Conservation (phyloP, 2,888 invertebrate species). For the Diarsia brunnea region DNA sequence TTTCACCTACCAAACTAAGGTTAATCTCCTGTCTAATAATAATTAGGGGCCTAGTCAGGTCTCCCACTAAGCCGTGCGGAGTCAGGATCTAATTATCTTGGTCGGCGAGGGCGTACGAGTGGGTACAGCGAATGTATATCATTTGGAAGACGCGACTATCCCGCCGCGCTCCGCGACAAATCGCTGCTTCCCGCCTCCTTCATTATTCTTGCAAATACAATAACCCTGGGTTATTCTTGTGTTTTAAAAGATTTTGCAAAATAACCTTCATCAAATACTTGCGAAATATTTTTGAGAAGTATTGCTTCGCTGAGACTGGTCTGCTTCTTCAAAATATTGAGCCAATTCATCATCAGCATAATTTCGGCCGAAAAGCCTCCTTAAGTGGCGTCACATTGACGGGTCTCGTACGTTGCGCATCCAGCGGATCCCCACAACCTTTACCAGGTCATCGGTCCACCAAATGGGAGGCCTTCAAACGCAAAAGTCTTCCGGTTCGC, state of each 20-base stretch:
- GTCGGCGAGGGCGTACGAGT: slow-evolving; percentile 50
- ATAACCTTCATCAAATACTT: background rate
- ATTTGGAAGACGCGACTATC: slow-evolving; percentile 47
- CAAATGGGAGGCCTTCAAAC: no score
- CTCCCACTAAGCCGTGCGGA: slow-evolving; percentile 30
- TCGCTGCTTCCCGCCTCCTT: slow-evolving; percentile 65
- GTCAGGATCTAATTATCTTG: slow-evolving; percentile 48
- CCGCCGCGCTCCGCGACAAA: slow-evolving; percentile 63
- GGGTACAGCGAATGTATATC: slow-evolving; percentile 56
- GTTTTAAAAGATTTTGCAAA: background rate
- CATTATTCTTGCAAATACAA: slow-evolving; percentile 63
- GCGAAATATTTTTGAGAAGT: background rate
- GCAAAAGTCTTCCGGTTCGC: no score
- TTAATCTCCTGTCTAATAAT: slow-evolving; percentile 15
- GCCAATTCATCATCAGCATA: no score
- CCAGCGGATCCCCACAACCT: no score
- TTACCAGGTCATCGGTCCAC: no score
- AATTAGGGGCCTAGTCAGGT: slow-evolving; percentile 25
- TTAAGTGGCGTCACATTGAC: no score
- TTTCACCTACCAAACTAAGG: background rate
- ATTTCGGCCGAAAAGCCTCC: no score
- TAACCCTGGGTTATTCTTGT: slow-evolving; percentile 61
- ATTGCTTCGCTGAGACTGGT: background rate
- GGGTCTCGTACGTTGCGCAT: no score
- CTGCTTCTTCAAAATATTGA: background rate